These are phyloP conservation scores for Orthonevra nobilis DNA, from an alignment of 2,888 invertebrate genomes.

Conservation along the genomic window DNA sequence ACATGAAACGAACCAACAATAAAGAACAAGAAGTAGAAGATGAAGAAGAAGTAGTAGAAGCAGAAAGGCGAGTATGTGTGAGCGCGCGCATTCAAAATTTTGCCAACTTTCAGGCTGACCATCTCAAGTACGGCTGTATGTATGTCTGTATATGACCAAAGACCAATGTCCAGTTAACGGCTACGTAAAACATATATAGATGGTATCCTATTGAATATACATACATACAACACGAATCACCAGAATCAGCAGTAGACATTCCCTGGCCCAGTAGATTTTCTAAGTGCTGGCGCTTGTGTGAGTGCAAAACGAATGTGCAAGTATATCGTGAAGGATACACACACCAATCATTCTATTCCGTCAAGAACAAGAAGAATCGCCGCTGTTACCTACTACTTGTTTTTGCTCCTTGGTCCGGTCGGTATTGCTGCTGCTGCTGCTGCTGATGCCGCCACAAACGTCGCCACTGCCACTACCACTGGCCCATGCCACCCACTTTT, in stretches of 20 bases:
- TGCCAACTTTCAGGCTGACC: slow-evolving; percentile 47
- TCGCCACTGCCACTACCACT: no score
- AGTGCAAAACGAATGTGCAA: slow-evolving; percentile 31
- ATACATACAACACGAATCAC: slow-evolving; percentile 24
- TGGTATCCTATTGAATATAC: slow-evolving; percentile 1
- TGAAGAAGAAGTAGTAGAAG: slow-evolving; percentile 30
- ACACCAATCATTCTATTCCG: slow-evolving; percentile 65
- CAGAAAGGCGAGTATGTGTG: slow-evolving; percentile 59
- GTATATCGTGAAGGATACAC: slow-evolving; percentile 53
- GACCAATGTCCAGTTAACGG: slow-evolving; percentile 67
- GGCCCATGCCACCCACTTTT: slow-evolving; percentile 31
- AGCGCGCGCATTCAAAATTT: slow-evolving; percentile 70
- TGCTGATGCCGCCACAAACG: slow-evolving; percentile 9
- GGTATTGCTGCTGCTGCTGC: slow-evolving; percentile 18
- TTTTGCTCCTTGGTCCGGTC: slow-evolving; percentile 42
- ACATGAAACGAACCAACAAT: slow-evolving; percentile 28
- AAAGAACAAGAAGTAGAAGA: slow-evolving; percentile 54
- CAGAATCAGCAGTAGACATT: slow-evolving; percentile 44
- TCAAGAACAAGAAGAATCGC: slow-evolving; percentile 65
- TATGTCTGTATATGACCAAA: slow-evolving; percentile 38
- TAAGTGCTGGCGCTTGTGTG: slow-evolving; percentile 45
- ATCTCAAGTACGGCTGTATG: slow-evolving; percentile 46
- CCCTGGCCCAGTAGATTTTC: slow-evolving; percentile 50
- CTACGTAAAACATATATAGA: slow-evolving; percentile 20
- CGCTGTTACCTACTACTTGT: slow-evolving; percentile 57